These are phyloP conservation scores for Tringa solitaria DNA, from an alignment of 2,113 vertebrate genomes.

Conservation along the genomic window DNA sequence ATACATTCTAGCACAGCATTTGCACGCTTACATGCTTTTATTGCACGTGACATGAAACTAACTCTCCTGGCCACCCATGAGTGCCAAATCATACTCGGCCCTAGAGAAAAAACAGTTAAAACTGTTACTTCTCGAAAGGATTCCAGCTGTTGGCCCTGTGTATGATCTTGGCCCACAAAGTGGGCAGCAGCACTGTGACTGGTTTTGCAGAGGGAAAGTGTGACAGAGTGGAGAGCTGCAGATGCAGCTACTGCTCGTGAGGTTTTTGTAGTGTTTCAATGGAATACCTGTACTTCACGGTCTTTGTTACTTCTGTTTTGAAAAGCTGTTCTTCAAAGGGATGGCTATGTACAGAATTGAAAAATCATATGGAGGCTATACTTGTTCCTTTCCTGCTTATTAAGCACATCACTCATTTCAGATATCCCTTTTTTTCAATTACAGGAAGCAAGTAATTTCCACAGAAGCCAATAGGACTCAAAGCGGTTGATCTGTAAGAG, in stretches of 20 bases:
- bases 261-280: neutral
- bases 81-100: neutral
- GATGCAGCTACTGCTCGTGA: neutral
- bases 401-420: neutral
- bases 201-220: neutral
- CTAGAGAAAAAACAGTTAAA: neutral
- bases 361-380: neutral
- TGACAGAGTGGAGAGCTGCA: neutral
- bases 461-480: neutral
- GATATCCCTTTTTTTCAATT: neutral
- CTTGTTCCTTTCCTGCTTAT: neutral
- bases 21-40: neutral
- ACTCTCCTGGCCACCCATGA: neutral
- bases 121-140: neutral
- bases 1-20: neutral
- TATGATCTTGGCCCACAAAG: neutral
- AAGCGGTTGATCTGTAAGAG: neutral
- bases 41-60: neutral
- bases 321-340: neutral
- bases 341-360: neutral
- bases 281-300: neutral
- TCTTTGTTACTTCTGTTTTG: neutral
- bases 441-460: neutral
- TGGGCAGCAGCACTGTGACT: neutral
- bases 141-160: neutral